Evolutionary conservation across 2,888 invertebrate species (phyloP), one percentile per base, ranked within the genome.

Genomic region (Pemphredon lugubris): DNA sequence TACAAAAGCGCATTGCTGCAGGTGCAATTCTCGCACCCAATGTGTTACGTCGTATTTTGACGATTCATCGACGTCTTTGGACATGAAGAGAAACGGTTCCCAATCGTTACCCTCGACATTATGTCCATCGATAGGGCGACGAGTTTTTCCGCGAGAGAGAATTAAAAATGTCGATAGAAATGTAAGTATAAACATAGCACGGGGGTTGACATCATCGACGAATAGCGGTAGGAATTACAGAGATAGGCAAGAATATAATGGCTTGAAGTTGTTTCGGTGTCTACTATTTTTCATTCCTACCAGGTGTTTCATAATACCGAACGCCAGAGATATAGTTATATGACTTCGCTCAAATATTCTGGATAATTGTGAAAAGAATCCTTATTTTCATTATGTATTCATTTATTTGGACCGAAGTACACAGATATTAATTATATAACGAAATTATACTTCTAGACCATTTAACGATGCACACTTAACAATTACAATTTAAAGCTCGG

Each of bases 1-100:
- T 11, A 91, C 89, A 59, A 91, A 86, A 26, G 87, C 90, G 67
- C 91, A 91, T 37, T 89, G 89, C 81, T 91, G 90, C 30, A 91
- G 82, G 78, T 91, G 87, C 42, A 91, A 80, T 59, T 88, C 83
- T 44, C 78, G 78, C 11, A 90, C 86, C 89, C 90, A 91, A 14
- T 82, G 64, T 16, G 84, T 84, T 58, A 91, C 84, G 67, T 90
- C 86, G 73, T 91, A 91, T 40, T 37, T 79, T 9, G 76, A 53
- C 9, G 51, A 42, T 21, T 69, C 42, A 2, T 75, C 53, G 21
- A 54, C 51, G 14, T 68, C 72, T 67, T 69, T 73, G 18, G 70
- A 47, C 7, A 68, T 32, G 7, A 68, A 54, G 13, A 71, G 20
- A 50, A 78, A 72, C 20, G 67, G 70, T 21, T 69, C 53, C 59